Evolutionary conservation across 2,113 vertebrate species (phyloP), one percentile per base, ranked within the genome.

Genomic region (Prinia subflava): DNA sequence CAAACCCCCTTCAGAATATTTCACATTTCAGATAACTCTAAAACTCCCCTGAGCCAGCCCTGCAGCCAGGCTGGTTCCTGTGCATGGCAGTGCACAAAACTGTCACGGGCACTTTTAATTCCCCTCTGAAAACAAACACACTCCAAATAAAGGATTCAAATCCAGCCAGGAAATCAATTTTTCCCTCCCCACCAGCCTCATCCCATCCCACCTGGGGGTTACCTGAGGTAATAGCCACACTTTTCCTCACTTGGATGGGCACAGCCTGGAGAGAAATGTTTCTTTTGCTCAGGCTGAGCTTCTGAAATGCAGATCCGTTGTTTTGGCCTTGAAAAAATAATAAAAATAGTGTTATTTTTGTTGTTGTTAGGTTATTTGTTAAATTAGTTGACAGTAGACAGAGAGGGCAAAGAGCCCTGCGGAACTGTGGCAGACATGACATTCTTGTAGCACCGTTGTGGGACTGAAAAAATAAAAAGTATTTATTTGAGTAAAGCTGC

Each of bases 261-360:
- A 97, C 92, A n/a, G 33, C 69, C 44, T 67, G 86, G 56, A 94
- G 44, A 44, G 60, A 97, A 85, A 84, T 39, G 33, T 86, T 97
- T 96, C 83, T 95, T 91, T 18, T 37, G 67, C 67, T 97, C 96
- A 68, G 95, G 93, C 46, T 98, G 93, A 18, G 6, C 79, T 42
- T 97, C 94, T 27, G 44, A 89, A 94, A 93, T 1, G 25, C 15
- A 69, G 2, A 4, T 62, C 18, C 12, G 4, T 30, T 62, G 80
- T 44, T 76, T 87, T 30, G 20, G 73, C 42, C 97, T 97, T 96
- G 69, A 73, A 97, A 97, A 67, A 96, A 87, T 25, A 88, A 87
- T 28, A 88, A 70, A 64, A 70, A 64, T 9, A 9, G 17, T 16
- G 13, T 89, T 30, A 17, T 82, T 67, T 17, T 17, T 50, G 25